Evolutionary conservation across 2,797 vertebrate genomes (phyloP), one percentile per base, ranked within the genome.

Genomic region (Alosa sapidissima): DNA sequence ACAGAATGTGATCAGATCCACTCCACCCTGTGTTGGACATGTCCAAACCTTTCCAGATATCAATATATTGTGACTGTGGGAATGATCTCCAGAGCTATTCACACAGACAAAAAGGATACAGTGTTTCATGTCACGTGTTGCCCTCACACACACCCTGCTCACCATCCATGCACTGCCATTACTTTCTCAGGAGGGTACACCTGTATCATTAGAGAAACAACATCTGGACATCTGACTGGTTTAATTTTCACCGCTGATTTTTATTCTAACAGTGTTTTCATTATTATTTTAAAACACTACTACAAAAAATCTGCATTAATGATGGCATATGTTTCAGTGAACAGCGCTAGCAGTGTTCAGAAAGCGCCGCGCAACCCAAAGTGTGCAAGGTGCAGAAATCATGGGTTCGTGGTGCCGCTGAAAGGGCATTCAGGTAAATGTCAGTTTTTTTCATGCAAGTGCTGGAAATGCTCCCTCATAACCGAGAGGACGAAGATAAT

Each of bases 361-460:
- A 85, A 81, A 19, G 0, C 0, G 0, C 48, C 82, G 0, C 85
- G 88, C 1, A 83, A 3, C 21, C 93, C 89, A 0, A 94, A 91
- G 21, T 96, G 95, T 81, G 85, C 85, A 6, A 88, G 94, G 0
- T 95, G 95, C 89, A 81, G 94, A 0, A 88, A 94, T 45, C 95
- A 96, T 1, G 94, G 94, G 0, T 52, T 93, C 72, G 2, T 90
- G 0, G 88, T 92, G 47, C 89, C 62, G 11, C 89, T 89, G 72
- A 94, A 92, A 78, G 94, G 94, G 0, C 95, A 96, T 88, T 58
- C 81, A n/a, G 88, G 89, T 0, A 82, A 75, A n/a, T 92, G 92
- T 24, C 87, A 49, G 14, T 93, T 91, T 52, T 33, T 83, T 1
- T 24, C 3, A 41, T 93, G 92, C 58, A 8, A 9, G 7, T 93